Percentiles rank a stretch among this genome's conserved stretches.
These are phyloP conservation scores for Caenorhabditis tropicalis DNA, from an alignment of 1,140 invertebrate species.

Conservation along the genomic window DNA sequence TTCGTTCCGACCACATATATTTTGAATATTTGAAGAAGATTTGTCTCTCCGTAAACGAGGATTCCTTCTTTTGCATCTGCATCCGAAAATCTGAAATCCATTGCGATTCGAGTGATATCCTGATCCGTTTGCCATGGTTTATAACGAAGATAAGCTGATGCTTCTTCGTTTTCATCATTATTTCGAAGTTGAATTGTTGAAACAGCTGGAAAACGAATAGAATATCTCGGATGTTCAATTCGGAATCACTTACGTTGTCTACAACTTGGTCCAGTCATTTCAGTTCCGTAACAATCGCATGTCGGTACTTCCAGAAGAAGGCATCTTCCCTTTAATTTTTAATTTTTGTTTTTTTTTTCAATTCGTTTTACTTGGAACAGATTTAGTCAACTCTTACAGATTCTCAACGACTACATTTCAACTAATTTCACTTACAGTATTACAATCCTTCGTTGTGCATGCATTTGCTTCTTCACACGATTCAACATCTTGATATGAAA, in stretches of 20 bases:
- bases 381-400: not conserved
- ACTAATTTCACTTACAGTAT: not conserved
- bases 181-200: constrained; percentile 27
- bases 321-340: constrained; percentile 23
- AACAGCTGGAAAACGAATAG: constrained; percentile 1
- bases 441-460: constrained; percentile 13
- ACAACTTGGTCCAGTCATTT: constrained; percentile 43
- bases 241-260: not conserved
- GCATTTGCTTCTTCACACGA: not conserved
- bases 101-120: constrained; percentile 17
- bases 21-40: not conserved
- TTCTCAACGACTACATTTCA: not conserved
- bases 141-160: not conserved
- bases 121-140: constrained; percentile 40
- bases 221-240: not conserved
- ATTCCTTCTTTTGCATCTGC: constrained; percentile 39
- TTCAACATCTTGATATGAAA: constrained; percentile 13
- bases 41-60: constrained; percentile 24
- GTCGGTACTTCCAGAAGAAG: constrained; percentile 40
- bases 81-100: constrained; percentile 46
- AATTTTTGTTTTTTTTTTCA: not conserved
- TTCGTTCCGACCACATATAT: constrained; percentile 41
- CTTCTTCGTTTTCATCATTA: constrained; percentile 39
- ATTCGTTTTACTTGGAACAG: too few species aligned
- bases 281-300: constrained; percentile 44